phyloP scores from a whole-genome alignment of 2,888 invertebrate genomes.

The Caradrina kadenii region DNA sequence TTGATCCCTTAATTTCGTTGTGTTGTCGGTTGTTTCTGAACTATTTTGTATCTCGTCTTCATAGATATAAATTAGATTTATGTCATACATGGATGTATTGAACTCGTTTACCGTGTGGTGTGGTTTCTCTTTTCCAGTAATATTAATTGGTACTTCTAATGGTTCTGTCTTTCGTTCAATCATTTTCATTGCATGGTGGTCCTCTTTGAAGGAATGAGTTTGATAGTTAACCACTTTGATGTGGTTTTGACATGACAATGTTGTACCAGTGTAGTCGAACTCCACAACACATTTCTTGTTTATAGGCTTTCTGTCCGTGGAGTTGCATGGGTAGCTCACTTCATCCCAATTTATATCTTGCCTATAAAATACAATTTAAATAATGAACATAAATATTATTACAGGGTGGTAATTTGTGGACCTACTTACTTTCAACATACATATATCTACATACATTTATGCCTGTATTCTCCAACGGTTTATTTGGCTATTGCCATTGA shows the following conservation, averaged over 20 bases:
- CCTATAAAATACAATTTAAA: slow-evolving; percentile 16
- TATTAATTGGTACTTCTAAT: not conserved
- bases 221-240: not conserved
- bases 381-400: no score
- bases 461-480: not conserved
- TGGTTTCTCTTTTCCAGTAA: not conserved
- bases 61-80: slow-evolving; percentile 37
- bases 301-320: not conserved
- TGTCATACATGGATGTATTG: not conserved
- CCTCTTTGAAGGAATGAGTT: slow-evolving; percentile 5
- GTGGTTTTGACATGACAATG: not conserved
- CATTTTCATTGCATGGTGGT: not conserved
- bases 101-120: not conserved
- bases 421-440: not conserved
- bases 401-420: not conserved
- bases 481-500: not conserved
- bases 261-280: slow-evolving; percentile 1
- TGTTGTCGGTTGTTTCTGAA: not conserved
- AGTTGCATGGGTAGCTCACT: slow-evolving; percentile 19
- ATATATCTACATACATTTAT: not conserved
- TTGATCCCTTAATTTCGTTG: not conserved
- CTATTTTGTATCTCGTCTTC: not conserved
- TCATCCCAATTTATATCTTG: slow-evolving; percentile 13
- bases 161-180: not conserved
- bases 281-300: slow-evolving; percentile 37